Evolutionary conservation across 2,113 vertebrate species (phyloP).

Genomic region (Deroptyus accipitrinus): DNA sequence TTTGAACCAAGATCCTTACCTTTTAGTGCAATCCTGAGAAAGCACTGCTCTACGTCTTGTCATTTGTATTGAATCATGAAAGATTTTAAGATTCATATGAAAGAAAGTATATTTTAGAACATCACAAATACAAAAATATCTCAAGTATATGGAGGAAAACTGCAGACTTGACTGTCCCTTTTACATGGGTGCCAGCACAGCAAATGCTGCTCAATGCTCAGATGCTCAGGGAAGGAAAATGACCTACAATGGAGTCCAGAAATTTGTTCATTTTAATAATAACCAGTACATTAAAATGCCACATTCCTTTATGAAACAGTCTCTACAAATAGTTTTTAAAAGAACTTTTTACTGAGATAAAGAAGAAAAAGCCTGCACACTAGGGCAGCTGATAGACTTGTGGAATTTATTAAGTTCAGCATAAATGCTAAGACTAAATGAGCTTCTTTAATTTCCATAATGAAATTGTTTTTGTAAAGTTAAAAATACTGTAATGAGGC

Average conservation of each 20-base stretch:
- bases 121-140: neutral
- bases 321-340: slow-evolving; percentile 31
- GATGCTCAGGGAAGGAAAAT: neutral
- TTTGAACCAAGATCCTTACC: neutral
- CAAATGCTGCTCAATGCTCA: neutral
- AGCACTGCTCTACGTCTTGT: neutral
- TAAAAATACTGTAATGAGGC: slow-evolving; percentile 87
- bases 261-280: neutral
- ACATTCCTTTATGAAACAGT: slow-evolving; percentile 22
- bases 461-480: slow-evolving; percentile 87
- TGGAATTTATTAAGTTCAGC: slow-evolving; percentile 78
- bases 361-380: slow-evolving; percentile 59
- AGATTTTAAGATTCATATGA: neutral
- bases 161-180: neutral
- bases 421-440: slow-evolving; percentile 76
- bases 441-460: slow-evolving; percentile 87
- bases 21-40: neutral
- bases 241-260: neutral
- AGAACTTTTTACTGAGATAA: slow-evolving; percentile 63
- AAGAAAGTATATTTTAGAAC: neutral
- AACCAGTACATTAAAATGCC: slow-evolving; percentile 21
- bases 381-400: slow-evolving; percentile 70
- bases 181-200: neutral
- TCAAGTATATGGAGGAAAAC: neutral
- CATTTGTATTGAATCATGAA: neutral